Percentiles rank a stretch among this genome's conserved stretches.
These are phyloP conservation scores for Pterostichus madidus DNA, from an alignment of 2,888 invertebrate species.

Conservation along the genomic window DNA sequence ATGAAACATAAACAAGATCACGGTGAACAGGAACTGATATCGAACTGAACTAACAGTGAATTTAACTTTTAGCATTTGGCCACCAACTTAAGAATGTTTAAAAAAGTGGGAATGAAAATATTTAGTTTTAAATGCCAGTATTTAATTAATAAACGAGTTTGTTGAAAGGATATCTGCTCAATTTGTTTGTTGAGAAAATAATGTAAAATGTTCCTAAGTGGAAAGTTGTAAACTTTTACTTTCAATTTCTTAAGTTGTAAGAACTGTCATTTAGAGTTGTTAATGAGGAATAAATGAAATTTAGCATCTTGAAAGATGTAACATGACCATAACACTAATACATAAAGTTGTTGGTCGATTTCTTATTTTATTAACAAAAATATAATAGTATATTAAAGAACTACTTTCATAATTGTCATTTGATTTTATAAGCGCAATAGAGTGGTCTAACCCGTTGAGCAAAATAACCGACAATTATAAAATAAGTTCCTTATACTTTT, in stretches of 20 bases:
- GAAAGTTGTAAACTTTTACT: constrained; percentile 19
- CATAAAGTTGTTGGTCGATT: too few species aligned
- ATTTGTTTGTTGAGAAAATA: constrained; percentile 25
- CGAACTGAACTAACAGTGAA: not conserved
- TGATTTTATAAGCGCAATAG: too few species aligned
- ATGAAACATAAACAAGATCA: constrained; percentile 49
- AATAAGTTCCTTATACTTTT: too few species aligned
- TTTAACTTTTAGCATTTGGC: constrained; percentile 4
- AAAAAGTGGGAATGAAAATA: constrained; percentile 14
- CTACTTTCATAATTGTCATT: too few species aligned
- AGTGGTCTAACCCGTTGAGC: too few species aligned
- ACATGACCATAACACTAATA: too few species aligned
- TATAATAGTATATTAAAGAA: too few species aligned
- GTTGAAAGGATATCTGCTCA: not conserved
- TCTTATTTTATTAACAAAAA: too few species aligned
- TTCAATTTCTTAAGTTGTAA: constrained; percentile 6
- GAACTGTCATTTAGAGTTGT: not conserved
- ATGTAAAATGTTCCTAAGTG: not conserved
- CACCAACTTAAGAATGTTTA: not conserved
- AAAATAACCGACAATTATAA: too few species aligned
- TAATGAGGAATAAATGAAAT: not conserved
- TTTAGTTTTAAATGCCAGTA: constrained; percentile 5
- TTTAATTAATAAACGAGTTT: constrained; percentile 5
- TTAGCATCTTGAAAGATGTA: too few species aligned
- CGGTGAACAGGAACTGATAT: constrained; percentile 34